Conservation (phyloP, 2,888 invertebrate species). For the Coecobrya sp. region DNA sequence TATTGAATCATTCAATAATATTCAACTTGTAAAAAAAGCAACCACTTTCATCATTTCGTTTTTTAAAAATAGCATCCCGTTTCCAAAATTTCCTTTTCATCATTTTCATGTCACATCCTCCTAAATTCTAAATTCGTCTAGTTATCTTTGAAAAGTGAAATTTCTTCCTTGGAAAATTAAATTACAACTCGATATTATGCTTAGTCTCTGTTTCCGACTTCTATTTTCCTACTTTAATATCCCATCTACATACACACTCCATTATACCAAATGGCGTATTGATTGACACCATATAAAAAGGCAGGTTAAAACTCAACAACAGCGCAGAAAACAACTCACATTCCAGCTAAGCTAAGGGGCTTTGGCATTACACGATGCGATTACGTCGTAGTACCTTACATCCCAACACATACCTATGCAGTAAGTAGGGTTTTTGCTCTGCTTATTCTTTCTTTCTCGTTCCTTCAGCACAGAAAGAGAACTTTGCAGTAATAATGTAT, state of each 20-base stretch:
- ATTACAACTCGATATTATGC: neutral
- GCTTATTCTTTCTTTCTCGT: neutral
- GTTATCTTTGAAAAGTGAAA: too few species aligned
- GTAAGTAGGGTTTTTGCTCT: neutral
- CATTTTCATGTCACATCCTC: neutral
- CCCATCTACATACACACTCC: too few species aligned
- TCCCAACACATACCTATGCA: too few species aligned
- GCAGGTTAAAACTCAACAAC: too few species aligned
- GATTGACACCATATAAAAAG: too few species aligned
- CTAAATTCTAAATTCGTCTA: neutral
- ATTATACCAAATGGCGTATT: too few species aligned
- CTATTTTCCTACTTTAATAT: too few species aligned
- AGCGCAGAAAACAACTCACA: too few species aligned
- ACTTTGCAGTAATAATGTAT: neutral
- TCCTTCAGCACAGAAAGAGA: neutral
- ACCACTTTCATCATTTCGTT: neutral
- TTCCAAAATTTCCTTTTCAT: neutral
- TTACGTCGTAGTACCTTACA: too few species aligned
- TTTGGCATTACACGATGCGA: too few species aligned
- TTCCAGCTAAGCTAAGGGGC: too few species aligned
- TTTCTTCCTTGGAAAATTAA: conserved; percentile 8
- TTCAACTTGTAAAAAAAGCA: neutral
- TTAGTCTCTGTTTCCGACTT: too few species aligned
- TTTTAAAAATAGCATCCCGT: neutral
- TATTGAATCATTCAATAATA: neutral